Evolutionary conservation across 2,113 vertebrate species (phyloP).

Genomic region (Gasterosteus nipponicus): DNA sequence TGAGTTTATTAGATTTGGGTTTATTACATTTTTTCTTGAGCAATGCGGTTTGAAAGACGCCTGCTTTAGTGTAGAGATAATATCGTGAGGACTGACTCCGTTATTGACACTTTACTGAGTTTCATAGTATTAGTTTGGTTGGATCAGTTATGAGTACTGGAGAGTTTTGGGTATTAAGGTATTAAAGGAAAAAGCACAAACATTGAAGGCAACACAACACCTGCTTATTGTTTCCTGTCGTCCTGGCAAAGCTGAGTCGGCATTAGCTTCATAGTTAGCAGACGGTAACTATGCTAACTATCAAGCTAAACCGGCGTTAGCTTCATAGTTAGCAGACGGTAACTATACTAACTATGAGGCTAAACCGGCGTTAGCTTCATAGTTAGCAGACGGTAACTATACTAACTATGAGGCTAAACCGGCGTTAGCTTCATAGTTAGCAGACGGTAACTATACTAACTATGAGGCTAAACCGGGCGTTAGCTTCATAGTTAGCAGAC

Average conservation of each 20-base stretch:
- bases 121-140: not conserved
- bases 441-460: no score
- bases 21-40: slow-evolving; percentile 5
- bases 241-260: not conserved
- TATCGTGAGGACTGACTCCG: not conserved
- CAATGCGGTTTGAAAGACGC: not conserved
- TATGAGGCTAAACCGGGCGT: no score
- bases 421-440: no score
- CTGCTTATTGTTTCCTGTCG: no score
- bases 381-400: no score
- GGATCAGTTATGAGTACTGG: slow-evolving; percentile 2
- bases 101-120: not conserved
- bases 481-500: no score
- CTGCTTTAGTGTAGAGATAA: not conserved
- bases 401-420: no score
- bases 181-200: slow-evolving; percentile 2
- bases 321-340: slow-evolving; percentile 1
- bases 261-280: slow-evolving; percentile 1
- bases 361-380: no score
- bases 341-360: no score
- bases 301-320: not conserved
- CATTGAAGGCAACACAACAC: not conserved
- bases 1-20: not conserved
- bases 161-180: not conserved
- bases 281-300: not conserved